Evolutionary conservation across 1,140 invertebrate genomes (phyloP), one percentile per base, ranked within the genome.

Genomic region (Bathynomus jamesi): DNA sequence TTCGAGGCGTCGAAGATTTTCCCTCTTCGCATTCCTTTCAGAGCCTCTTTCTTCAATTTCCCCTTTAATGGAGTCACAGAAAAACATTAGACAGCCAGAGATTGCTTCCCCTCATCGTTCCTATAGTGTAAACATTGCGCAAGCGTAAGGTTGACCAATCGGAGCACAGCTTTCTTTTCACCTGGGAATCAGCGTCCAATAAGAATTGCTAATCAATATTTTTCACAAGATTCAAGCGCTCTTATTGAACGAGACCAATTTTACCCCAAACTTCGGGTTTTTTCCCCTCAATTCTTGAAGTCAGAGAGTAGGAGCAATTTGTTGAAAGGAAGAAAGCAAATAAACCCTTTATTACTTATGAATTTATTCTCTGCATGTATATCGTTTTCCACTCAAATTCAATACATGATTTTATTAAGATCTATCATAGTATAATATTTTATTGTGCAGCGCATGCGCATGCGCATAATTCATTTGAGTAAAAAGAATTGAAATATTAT

Each of bases 1-100:
- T 53, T 53, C 11, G 40, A 53, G 40, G 40, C 40, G 40, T 53
- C 40, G 21, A 53, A 53, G 40, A 53, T 53, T 53, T 53, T 5
- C 40, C 5, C 21, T 21, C 21, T 21, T 53, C 40, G 40, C 40
- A 53, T 53, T 53, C 40, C 40, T 53, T 53, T 53, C 40, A 11
- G 40, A 11, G 40, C 40, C 40, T 53, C 40, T 53, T 53, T 53
- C 40, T 53, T 53, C 40, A 53, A 53, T 53, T 53, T 53, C 40
- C 40, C 40, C 40, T 53, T 53, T 53, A 53, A 53, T 53, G 40
- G 40, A 53, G 40, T 53, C 40, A 53, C 40, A 53, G 40, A 53
- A 53, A 53, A 53, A 53, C 40, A 53, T 53, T 53, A 53, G 40
- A 53, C 40, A 53, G 40, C 40, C 40, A 53, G 40, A 53, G 40